Conservation (phyloP, 2,113 vertebrate genomes). For the Chamaea fasciata region DNA sequence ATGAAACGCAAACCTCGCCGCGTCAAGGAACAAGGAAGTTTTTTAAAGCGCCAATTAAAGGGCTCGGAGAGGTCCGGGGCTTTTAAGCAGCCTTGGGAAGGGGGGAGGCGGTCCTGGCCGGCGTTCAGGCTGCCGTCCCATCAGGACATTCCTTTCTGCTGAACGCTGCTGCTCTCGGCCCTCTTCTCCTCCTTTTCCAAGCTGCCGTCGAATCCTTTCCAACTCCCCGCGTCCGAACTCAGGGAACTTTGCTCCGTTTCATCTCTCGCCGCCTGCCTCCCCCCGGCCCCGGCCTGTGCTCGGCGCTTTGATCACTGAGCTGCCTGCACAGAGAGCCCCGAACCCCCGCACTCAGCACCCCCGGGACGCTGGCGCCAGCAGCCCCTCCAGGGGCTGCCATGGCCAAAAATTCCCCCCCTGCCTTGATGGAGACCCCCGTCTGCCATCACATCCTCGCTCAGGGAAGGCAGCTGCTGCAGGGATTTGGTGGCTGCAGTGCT, state of each 20-base stretch:
- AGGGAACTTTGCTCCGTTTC: conserved; percentile 44
- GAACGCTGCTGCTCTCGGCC: conserved; percentile 47
- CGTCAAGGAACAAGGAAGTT: conserved; percentile 56
- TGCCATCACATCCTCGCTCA: neutral
- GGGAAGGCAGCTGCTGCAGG: neutral
- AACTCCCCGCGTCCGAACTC: conserved; percentile 34
- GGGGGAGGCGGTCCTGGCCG: neutral
- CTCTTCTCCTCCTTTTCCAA: conserved; percentile 45
- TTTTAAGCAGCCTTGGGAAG: conserved; percentile 39
- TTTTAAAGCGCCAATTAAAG: conserved; percentile 60
- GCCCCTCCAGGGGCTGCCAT: neutral
- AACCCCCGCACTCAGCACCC: neutral
- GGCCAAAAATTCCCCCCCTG: neutral
- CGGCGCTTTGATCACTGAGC: neutral
- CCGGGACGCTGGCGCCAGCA: neutral
- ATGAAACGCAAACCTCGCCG: conserved; percentile 33
- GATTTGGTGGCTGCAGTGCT: neutral
- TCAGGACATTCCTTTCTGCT: conserved; percentile 64
- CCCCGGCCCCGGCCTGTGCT: neutral
- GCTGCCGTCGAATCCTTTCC: conserved; percentile 54
- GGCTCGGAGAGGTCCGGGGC: conserved; percentile 48
- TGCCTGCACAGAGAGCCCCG: neutral
- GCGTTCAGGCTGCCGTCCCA: conserved; percentile 46
- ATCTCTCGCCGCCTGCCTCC: neutral
- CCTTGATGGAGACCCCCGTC: neutral